These are phyloP conservation scores for Xanthia togata DNA, from an alignment of 2,888 invertebrate species.

Conservation along the genomic window DNA sequence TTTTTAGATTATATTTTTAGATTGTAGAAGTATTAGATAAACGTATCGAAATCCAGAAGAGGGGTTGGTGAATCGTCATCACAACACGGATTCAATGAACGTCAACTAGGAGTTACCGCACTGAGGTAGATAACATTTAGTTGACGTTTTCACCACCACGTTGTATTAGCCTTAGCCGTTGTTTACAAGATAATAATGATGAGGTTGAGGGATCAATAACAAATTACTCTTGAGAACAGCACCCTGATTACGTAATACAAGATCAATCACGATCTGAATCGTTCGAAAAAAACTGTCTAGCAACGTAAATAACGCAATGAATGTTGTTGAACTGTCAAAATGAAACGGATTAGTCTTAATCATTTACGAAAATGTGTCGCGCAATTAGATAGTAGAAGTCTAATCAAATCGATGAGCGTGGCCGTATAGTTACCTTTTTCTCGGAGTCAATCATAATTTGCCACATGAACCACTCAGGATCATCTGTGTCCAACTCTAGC, in stretches of 20 bases:
- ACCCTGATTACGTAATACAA: too few relatives aligned
- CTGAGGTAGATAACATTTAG: too few relatives aligned
- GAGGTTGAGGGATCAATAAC: background rate
- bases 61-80: background rate
- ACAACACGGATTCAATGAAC: background rate
- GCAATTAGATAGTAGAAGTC: background rate
- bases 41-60: background rate
- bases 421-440: background rate
- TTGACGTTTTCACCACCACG: too few relatives aligned
- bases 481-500: background rate
- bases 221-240: background rate
- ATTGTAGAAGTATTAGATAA: background rate
- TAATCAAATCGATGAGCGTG: background rate
- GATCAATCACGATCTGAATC: too few relatives aligned
- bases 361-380: too few relatives aligned
- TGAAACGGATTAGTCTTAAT: too few relatives aligned
- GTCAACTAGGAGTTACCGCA: too few relatives aligned
- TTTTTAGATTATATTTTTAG: constrained; percentile 4
- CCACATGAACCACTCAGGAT: background rate
- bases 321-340: too few relatives aligned
- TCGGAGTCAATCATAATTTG: background rate
- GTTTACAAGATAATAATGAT: background rate
- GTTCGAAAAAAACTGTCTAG: too few relatives aligned
- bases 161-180: too few relatives aligned
- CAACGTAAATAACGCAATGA: too few relatives aligned